A percentile compares a stretch with the other conserved stretches of the same genome.
Conservation (phyloP, 2,113 vertebrate species). For the Gymnarchus niloticus region DNA sequence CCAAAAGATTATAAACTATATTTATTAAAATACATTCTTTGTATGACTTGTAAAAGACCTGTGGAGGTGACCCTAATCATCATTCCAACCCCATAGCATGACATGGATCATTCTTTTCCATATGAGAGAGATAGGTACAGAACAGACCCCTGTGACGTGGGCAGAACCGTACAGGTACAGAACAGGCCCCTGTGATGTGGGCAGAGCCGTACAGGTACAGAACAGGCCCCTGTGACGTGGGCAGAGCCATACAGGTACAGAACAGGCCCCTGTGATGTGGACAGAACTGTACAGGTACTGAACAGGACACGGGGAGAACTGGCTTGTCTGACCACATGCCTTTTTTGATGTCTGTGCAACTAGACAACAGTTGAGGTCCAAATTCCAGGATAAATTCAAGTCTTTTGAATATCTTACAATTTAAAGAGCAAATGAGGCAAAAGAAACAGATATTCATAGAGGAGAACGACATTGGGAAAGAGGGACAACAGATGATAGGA, state of each 20-base stretch:
- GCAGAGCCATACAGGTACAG: too few relatives aligned
- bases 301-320: not conserved
- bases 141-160: not conserved
- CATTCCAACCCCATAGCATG: not conserved
- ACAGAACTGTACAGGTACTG: too few relatives aligned
- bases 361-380: not conserved
- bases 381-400: not conserved
- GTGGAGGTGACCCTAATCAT: not conserved
- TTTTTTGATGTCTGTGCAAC: not conserved
- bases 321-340: not conserved
- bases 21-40: not conserved
- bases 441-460: not conserved
- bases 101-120: not conserved
- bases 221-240: too few relatives aligned
- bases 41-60: not conserved
- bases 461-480: not conserved
- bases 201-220: too few relatives aligned
- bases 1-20: not conserved
- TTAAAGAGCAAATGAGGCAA: not conserved
- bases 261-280: too few relatives aligned
- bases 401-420: not conserved
- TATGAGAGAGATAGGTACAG: not conserved
- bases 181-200: too few relatives aligned
- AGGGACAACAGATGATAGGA: not conserved
- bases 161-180: not conserved